Percentiles rank a stretch among this genome's conserved stretches.
phyloP scores from a whole-genome alignment of 2,888 invertebrate genomes.

The Mythimna vitellina region DNA sequence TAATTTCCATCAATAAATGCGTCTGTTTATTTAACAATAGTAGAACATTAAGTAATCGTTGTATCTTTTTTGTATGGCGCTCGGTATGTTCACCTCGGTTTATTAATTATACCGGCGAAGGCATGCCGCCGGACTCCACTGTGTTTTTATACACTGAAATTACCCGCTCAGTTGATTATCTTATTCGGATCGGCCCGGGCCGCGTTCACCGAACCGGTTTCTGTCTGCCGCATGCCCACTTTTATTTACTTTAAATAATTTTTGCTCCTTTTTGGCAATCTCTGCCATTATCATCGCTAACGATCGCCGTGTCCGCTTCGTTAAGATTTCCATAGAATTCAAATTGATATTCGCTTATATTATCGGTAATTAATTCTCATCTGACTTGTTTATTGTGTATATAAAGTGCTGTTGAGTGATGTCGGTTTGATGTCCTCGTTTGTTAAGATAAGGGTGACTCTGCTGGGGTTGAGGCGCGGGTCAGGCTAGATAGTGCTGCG shows the following conservation, averaged over 20 bases:
- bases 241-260: slow-evolving; percentile 89
- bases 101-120: slow-evolving; percentile 83
- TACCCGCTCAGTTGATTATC: slow-evolving; percentile 87
- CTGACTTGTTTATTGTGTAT: slow-evolving; percentile 82
- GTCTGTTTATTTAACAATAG: slow-evolving; percentile 66
- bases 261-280: slow-evolving; percentile 89
- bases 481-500: slow-evolving; percentile 85
- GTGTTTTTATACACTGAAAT: slow-evolving; percentile 84
- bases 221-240: slow-evolving; percentile 81
- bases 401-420: slow-evolving; percentile 74
- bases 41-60: slow-evolving; percentile 69
- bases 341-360: slow-evolving; percentile 81
- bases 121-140: slow-evolving; percentile 73
- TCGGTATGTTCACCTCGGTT: slow-evolving; percentile 74
- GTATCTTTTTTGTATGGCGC: slow-evolving; percentile 66
- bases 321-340: slow-evolving; percentile 85
- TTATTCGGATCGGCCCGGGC: slow-evolving; percentile 83
- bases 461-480: slow-evolving; percentile 82
- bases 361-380: slow-evolving; percentile 78
- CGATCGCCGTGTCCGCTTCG: slow-evolving; percentile 85
- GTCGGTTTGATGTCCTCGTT: slow-evolving; percentile 87
- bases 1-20: slow-evolving; percentile 62
- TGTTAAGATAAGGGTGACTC: slow-evolving; percentile 83
- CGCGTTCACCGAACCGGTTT: slow-evolving; percentile 81
- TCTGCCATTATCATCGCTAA: slow-evolving; percentile 86